These are phyloP conservation scores for Pollachius pollachius DNA, from an alignment of 2,113 vertebrate species.

Conservation along the genomic window DNA sequence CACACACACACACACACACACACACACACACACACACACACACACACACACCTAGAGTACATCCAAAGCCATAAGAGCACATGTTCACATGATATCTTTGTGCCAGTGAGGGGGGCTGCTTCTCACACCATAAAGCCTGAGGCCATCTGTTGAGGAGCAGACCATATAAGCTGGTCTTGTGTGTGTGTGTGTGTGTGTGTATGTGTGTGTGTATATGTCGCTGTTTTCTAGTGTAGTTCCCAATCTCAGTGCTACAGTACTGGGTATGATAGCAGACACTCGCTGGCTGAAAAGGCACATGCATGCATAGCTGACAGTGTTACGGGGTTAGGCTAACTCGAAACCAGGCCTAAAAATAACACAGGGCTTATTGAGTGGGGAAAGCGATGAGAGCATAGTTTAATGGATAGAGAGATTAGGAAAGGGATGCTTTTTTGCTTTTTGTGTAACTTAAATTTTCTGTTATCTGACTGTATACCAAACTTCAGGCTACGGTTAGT, in stretches of 20 bases:
- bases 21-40: conserved; percentile 6
- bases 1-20: conserved; percentile 15
- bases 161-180: too few species aligned
- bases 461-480: too few species aligned
- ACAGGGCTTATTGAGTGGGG: conserved; percentile 27
- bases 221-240: conserved; percentile 16
- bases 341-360: conserved; percentile 63
- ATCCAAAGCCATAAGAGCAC: neutral
- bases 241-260: too few species aligned
- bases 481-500: too few species aligned
- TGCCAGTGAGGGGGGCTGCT: neutral
- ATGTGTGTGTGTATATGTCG: neutral
- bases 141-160: too few species aligned
- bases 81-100: neutral
- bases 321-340: conserved; percentile 35
- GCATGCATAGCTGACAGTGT: conserved; percentile 49
- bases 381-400: neutral
- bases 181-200: too few species aligned
- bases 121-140: too few species aligned
- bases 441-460: too few species aligned
- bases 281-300: conserved; percentile 35
- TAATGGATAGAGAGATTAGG: neutral
- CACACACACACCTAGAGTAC: neutral
- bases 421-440: neutral
- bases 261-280: neutral